Percentiles rank a stretch among this genome's conserved stretches.
phyloP scores from a whole-genome alignment of 2,888 invertebrate species.

The Merodon equestris region DNA sequence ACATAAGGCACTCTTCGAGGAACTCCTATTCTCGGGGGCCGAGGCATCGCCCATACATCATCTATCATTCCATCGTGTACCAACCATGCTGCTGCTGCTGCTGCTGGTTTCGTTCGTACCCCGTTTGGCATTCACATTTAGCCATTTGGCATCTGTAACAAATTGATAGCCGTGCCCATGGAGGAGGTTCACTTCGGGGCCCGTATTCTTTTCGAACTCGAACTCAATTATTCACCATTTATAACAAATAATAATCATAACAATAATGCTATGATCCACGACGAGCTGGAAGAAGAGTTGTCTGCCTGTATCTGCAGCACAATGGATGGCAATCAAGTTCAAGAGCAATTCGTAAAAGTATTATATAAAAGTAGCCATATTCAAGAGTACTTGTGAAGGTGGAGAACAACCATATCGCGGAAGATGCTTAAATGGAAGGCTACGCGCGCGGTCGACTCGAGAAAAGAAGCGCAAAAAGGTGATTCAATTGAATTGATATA shows the following conservation, averaged over 20 bases:
- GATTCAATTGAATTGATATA: constrained; percentile 60
- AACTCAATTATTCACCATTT: constrained; percentile 61
- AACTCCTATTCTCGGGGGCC: constrained; percentile 22
- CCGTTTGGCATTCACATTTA: too few relatives aligned
- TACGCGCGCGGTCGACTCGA: not conserved
- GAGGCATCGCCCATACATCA: constrained; percentile 57
- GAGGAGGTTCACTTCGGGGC: constrained; percentile 34
- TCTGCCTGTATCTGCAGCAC: constrained; percentile 16
- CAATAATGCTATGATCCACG: constrained; percentile 46
- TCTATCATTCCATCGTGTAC: constrained; percentile 28
- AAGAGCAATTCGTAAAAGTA: constrained; percentile 54
- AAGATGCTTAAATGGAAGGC: constrained; percentile 3
- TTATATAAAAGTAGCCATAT: constrained; percentile 47
- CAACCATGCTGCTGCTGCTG: not conserved
- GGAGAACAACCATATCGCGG: not conserved
- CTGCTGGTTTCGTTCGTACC: too few relatives aligned
- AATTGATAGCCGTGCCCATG: constrained; percentile 52
- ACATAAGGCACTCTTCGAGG: constrained; percentile 45
- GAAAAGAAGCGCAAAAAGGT: constrained; percentile 35
- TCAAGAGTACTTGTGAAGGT: constrained; percentile 6
- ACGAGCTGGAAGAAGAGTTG: constrained; percentile 1
- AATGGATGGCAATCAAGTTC: constrained; percentile 61
- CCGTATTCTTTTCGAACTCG: constrained; percentile 31
- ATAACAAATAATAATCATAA: constrained; percentile 65
- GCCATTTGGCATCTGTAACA: constrained; percentile 64